Evolutionary conservation across 2,797 vertebrate species (phyloP), one percentile per base, ranked within the genome.

Genomic region (Morus bassanus): DNA sequence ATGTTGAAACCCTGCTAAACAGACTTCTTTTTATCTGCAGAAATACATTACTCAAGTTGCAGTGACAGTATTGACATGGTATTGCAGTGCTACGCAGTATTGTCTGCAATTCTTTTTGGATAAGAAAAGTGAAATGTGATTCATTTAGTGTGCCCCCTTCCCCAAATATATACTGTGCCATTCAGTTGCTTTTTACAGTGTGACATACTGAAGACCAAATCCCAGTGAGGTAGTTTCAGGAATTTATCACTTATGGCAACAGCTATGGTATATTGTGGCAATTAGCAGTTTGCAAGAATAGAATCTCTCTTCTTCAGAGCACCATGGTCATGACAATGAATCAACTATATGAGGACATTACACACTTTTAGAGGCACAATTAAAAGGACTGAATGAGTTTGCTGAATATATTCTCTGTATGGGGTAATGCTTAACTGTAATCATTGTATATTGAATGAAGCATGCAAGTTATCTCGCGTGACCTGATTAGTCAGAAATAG

Each of bases 321-420:
- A 43, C 65, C 45, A 10, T 67, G 92, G 91, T 59, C 78, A 43
- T 30, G 72, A 80, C 89, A 92, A 92, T 96, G 92, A 61, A 89
- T 97, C 96, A 97, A 75, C 65, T 96, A 69, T 92, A 96, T 51
- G 92, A 89, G 57, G 76, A 81, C 3, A 50, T 96, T 81, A 86
- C 69, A 88, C 73, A 88, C 61, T 96, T 96, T 95, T 84, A 96
- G 88, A 59, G 94, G 73, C 57, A 91, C 79, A 85, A 96, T 94
- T 96, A 93, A 74, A 96, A 94, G 93, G 75, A 91, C 7, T 75
- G 89, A 95, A 81, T 81, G 92, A 81, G 53, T 84, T 95, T 94
- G 41, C 89, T 65, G 82, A 28, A 79, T 72, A 27, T 75, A 81
- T 88, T 91, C 76, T 91, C 91, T 50, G n/a, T 46, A 51, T 75